Conservation (phyloP, 2,113 vertebrate genomes). For the Cyprinodon variegatus region DNA sequence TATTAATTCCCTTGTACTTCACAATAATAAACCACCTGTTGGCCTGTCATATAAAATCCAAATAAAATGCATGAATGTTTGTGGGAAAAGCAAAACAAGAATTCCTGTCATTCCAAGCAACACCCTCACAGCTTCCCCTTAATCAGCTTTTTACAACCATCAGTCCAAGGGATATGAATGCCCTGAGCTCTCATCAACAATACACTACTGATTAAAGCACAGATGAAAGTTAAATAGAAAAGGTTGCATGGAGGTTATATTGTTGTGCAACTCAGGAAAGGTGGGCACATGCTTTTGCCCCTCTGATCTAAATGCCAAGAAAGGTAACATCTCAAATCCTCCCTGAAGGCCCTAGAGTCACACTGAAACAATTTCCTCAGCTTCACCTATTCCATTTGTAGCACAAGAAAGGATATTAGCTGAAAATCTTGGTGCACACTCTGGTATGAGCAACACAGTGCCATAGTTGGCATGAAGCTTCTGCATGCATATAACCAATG, state of each 20-base stretch:
- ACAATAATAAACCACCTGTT: too few species aligned
- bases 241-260: constrained; percentile 63
- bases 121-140: constrained; percentile 46
- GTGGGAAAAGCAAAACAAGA: constrained; percentile 15
- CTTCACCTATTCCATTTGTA: constrained; percentile 53
- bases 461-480: constrained; percentile 30
- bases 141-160: constrained; percentile 26
- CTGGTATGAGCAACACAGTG: constrained; percentile 50
- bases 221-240: constrained; percentile 54
- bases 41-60: too few species aligned
- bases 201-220: constrained; percentile 55
- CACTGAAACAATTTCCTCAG: constrained; percentile 66
- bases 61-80: not conserved
- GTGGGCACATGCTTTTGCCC: constrained; percentile 50
- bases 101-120: constrained; percentile 44
- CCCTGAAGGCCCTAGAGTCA: constrained; percentile 35
- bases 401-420: constrained; percentile 68
- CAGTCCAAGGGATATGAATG: constrained; percentile 30
- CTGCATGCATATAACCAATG: constrained; percentile 32
- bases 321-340: constrained; percentile 52
- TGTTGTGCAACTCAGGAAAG: constrained; percentile 59
- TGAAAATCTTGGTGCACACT: constrained; percentile 51
- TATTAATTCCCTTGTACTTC: too few species aligned
- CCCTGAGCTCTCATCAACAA: constrained; percentile 1
- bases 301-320: constrained; percentile 61